phyloP scores from a whole-genome alignment of 2,113 vertebrate species.

The Tiliqua scincoides region DNA sequence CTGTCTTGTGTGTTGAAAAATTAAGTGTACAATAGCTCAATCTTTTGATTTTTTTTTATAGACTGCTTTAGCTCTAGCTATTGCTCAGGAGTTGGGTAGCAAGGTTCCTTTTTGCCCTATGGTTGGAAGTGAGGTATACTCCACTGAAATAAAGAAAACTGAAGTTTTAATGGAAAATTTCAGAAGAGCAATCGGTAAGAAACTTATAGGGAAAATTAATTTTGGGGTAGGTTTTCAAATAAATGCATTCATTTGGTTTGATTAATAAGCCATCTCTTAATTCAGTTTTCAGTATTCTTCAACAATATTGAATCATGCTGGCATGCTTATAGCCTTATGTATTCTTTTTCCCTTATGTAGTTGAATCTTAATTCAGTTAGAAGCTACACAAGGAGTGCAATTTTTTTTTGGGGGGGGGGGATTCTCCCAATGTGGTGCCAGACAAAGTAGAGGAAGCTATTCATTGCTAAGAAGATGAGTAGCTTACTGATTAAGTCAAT shows the following conservation, averaged over 20 bases:
- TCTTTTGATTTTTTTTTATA: slow-evolving; percentile 48
- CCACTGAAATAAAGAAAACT: slow-evolving; percentile 97
- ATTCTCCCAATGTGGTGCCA: background rate
- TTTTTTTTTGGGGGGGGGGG: background rate
- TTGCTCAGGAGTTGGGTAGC: slow-evolving; percentile 96
- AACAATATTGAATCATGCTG: background rate
- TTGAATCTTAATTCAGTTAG: background rate
- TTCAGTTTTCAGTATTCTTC: background rate
- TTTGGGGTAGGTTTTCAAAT: background rate
- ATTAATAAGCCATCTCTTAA: background rate
- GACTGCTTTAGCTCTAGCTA: slow-evolving; percentile 95
- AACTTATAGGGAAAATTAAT: background rate
- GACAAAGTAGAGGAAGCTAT: slow-evolving; percentile 23
- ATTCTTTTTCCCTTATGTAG: background rate
- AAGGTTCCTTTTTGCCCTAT: slow-evolving; percentile 99
- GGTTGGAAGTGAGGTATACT: slow-evolving; percentile 99
- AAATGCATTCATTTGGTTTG: background rate
- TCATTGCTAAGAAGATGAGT: slow-evolving; percentile 26
- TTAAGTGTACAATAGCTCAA: background rate
- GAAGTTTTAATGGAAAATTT: slow-evolving; percentile 99
- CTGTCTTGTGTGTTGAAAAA: background rate
- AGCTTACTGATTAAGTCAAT: background rate
- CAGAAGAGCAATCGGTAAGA: slow-evolving; percentile 95
- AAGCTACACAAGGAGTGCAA: background rate
- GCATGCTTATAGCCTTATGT: slow-evolving; percentile 5